phyloP scores from a whole-genome alignment of 2,113 vertebrate species.

The Hippocampus abdominalis region DNA sequence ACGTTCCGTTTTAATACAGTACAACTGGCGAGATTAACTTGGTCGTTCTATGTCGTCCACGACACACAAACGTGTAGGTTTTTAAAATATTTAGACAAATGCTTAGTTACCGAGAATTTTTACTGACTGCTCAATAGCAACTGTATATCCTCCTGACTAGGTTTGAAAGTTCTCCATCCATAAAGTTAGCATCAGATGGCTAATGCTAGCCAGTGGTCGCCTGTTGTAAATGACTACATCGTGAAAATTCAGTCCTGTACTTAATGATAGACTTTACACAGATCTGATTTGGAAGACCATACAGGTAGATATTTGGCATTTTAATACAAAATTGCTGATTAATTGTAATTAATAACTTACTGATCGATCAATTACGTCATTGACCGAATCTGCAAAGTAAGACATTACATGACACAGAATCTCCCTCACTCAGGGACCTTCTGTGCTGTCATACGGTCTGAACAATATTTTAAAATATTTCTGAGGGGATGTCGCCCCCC shows the following conservation, averaged over 20 bases:
- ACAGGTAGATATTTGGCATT: too few species aligned
- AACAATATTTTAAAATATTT: too few species aligned
- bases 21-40: not conserved
- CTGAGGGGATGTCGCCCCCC: too few species aligned
- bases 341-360: too few species aligned
- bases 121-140: not conserved
- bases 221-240: not conserved
- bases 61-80: fast-evolving
- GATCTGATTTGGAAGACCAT: too few species aligned
- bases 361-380: too few species aligned
- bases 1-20: not conserved
- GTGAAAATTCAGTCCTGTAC: not conserved
- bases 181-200: constrained; percentile 1
- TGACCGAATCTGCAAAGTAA: too few species aligned
- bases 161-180: constrained; percentile 12
- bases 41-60: too few species aligned
- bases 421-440: too few species aligned
- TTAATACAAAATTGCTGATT: too few species aligned
- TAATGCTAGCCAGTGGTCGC: constrained; percentile 16
- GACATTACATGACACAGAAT: too few species aligned
- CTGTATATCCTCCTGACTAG: not conserved
- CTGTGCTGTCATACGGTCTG: too few species aligned
- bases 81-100: not conserved
- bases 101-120: not conserved
- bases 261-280: not conserved